Evolutionary conservation across 2,888 invertebrate species (phyloP), one percentile per base, ranked within the genome.

Genomic region (Drosophila flavopinicola): DNA sequence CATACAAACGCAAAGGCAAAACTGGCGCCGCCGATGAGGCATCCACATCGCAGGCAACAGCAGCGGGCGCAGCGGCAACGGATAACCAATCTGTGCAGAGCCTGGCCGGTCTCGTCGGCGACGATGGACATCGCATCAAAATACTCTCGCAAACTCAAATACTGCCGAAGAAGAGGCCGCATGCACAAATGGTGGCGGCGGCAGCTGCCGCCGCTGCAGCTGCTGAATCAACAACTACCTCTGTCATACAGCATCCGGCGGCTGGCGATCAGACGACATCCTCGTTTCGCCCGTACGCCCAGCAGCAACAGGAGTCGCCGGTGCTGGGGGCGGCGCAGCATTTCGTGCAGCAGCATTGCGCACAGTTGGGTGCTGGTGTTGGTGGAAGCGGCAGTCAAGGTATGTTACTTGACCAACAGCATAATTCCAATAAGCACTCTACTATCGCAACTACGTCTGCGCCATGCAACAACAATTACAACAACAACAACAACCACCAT

Each of bases 91-190:
- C 69, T 27, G 80, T 70, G 17, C 73, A 66, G 32, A 72, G 58
- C 3, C 37, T 66, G 6, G 56, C 76, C 10, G 75, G 75, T n/a
- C 73, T 85, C 6, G 77, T 87, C 39, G 89, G 88, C 15, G 90
- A 90, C 64, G 90, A 90, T 75, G 90, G 88, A 4, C 90, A 90
- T 84, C 88, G 88, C 70, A 90, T 90, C 29, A 90, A 90, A 85
- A 90, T 90, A 78, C 83, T 90, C 77, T 90, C 90, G 56, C 90
- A 90, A 68, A 90, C 91, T 64, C 90, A 90, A 85, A 90, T 90
- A 76, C 85, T 91, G 63, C 91, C 91, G 48, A 91, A 91, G 73
- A 91, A 91, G 68, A 78, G 91, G 61, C 91, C 91, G 58, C 91
- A 91, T 66, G 91, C 91, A 63, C 91, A 91, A 75, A 91, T 90